Percentiles rank a stretch among this genome's conserved stretches.
phyloP scores from a whole-genome alignment of 2,113 vertebrate species.

The Theristicus caerulescens region DNA sequence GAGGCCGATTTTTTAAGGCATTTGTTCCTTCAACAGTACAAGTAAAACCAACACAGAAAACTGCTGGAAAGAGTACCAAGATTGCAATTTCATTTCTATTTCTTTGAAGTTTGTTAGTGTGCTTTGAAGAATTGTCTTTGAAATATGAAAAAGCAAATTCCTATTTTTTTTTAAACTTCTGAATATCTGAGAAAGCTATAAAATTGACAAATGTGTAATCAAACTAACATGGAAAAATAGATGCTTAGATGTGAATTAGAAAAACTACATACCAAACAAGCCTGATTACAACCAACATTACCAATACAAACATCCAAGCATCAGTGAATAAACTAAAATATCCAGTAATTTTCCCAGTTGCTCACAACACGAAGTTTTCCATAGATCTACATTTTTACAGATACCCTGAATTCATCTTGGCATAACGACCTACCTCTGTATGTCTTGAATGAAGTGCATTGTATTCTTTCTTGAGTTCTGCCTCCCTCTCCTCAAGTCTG shows the following conservation, averaged over 20 bases:
- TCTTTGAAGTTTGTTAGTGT: not conserved
- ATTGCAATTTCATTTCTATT: not conserved
- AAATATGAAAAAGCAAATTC: not conserved
- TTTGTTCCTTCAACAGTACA: not conserved
- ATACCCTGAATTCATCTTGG: not conserved
- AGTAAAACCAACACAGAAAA: not conserved
- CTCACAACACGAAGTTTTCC: not conserved
- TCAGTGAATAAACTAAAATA: not conserved
- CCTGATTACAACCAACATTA: not conserved
- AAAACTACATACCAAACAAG: not conserved
- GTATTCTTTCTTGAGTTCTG: conserved; percentile 96
- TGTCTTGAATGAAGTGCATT: conserved; percentile 94
- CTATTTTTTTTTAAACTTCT: not conserved
- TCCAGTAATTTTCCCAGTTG: not conserved
- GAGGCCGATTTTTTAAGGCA: not conserved
- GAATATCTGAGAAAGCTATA: not conserved
- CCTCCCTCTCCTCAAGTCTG: conserved; percentile 94
- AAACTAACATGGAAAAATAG: not conserved
- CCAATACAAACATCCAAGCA: not conserved
- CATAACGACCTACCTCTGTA: conserved; percentile 86
- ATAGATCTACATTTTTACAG: not conserved
- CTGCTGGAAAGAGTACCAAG: not conserved
- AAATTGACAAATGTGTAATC: not conserved
- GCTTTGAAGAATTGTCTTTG: not conserved
- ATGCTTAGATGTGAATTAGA: not conserved